Conservation (phyloP, 2,888 invertebrate species). For the Drosophila glabriapex region DNA sequence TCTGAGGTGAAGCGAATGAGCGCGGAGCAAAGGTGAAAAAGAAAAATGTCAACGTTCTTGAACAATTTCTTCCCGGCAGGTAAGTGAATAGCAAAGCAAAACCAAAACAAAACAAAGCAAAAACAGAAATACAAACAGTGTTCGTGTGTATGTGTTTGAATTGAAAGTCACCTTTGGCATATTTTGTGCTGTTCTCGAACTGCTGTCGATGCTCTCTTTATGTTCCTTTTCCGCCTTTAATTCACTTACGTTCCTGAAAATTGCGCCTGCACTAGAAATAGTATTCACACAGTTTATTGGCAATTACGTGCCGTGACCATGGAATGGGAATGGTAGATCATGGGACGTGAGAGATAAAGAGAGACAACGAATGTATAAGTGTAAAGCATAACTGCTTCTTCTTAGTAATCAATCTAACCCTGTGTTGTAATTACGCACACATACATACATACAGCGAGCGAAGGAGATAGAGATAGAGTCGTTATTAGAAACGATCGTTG, state of each 20-base stretch:
- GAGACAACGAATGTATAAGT: conserved; percentile 1
- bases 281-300: conserved; percentile 65
- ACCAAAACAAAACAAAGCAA: conserved; percentile 40
- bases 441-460: not conserved
- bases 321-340: conserved; percentile 41
- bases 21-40: conserved; percentile 48
- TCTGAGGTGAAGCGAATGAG: conserved; percentile 34
- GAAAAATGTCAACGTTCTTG: conserved; percentile 86
- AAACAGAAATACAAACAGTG: conserved; percentile 21
- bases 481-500: conserved; percentile 37
- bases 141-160: conserved; percentile 26
- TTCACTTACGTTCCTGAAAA: conserved; percentile 23
- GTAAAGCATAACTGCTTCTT: conserved; percentile 20
- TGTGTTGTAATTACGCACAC: conserved; percentile 36
- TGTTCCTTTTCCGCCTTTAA: conserved; percentile 22
- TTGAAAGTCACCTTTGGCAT: conserved; percentile 81
- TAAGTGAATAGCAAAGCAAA: conserved; percentile 70
- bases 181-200: conserved; percentile 50
- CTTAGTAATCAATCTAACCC: conserved; percentile 56
- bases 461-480: not conserved
- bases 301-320: conserved; percentile 71
- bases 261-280: conserved; percentile 58
- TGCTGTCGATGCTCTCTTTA: conserved; percentile 14
- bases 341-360: conserved; percentile 12
- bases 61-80: conserved; percentile 86